These are phyloP conservation scores for Cephalopachus bancanus DNA, from an alignment of 2,797 vertebrate genomes.

Conservation along the genomic window DNA sequence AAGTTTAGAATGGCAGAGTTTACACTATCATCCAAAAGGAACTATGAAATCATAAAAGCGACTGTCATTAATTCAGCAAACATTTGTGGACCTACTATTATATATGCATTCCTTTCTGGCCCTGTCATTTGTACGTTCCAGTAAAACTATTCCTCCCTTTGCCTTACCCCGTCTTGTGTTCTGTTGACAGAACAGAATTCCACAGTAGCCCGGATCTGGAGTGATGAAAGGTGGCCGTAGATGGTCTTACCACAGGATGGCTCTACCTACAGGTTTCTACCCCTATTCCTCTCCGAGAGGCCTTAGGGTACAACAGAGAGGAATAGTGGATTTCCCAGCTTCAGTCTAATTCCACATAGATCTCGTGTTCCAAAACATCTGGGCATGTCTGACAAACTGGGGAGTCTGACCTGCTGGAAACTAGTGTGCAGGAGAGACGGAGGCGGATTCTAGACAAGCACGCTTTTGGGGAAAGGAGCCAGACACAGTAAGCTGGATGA, in stretches of 20 bases:
- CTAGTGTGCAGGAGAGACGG: not conserved
- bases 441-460: not conserved
- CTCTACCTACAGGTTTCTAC: no score
- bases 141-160: not conserved
- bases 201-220: not conserved
- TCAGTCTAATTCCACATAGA: not conserved
- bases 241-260: not conserved
- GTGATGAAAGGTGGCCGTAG: not conserved
- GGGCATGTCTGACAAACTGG: not conserved
- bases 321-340: not conserved
- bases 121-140: not conserved
- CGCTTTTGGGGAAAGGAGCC: not conserved
- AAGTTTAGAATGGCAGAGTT: not conserved
- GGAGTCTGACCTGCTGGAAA: not conserved
- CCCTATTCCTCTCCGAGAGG: not conserved
- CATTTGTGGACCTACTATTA: not conserved
- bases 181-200: not conserved
- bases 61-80: not conserved
- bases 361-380: not conserved
- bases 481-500: not conserved
- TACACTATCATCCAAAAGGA: not conserved
- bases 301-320: not conserved
- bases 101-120: not conserved
- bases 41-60: not conserved
- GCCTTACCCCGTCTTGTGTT: no score